These are phyloP conservation scores for Salarias fasciatus DNA, from an alignment of 2,797 vertebrate species.

Conservation along the genomic window DNA sequence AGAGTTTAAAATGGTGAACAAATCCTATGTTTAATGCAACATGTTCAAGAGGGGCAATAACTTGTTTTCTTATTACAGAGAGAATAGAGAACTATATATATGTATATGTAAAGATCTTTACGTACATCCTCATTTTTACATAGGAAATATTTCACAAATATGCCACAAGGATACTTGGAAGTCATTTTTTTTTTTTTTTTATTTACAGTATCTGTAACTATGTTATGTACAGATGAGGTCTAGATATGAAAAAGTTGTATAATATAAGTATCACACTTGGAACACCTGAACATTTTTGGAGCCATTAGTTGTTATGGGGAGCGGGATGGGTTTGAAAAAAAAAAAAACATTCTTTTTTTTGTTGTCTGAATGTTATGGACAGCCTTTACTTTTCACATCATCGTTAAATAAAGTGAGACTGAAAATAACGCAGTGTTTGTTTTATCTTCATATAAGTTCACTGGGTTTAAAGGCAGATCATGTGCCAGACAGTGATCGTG, in stretches of 20 bases:
- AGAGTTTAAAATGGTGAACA: slow-evolving; percentile 71
- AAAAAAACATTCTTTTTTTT: slow-evolving; percentile 70
- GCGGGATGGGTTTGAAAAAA: slow-evolving; percentile 43
- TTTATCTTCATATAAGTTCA: slow-evolving; percentile 35
- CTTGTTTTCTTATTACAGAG: slow-evolving; percentile 79
- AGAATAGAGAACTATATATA: slow-evolving; percentile 73
- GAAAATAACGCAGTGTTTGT: slow-evolving; percentile 62
- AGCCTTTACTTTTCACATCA: slow-evolving; percentile 85
- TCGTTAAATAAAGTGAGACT: slow-evolving; percentile 85
- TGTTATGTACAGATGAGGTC: slow-evolving; percentile 84
- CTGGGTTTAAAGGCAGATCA: not conserved
- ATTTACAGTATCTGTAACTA: slow-evolving; percentile 87
- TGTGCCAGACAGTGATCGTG: no score
- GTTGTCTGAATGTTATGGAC: slow-evolving; percentile 84
- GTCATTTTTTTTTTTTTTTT: slow-evolving; percentile 70
- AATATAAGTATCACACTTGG: slow-evolving; percentile 81
- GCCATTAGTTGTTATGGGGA: slow-evolving; percentile 75
- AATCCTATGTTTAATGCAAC: slow-evolving; percentile 74
- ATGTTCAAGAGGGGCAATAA: slow-evolving; percentile 86
- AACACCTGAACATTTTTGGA: slow-evolving; percentile 78
- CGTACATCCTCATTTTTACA: slow-evolving; percentile 78
- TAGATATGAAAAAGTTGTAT: slow-evolving; percentile 82
- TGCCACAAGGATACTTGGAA: slow-evolving; percentile 75
- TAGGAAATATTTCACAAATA: slow-evolving; percentile 76
- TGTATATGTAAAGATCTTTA: slow-evolving; percentile 76